Conservation (phyloP, 2,797 vertebrate genomes). For the Falco concolor region DNA sequence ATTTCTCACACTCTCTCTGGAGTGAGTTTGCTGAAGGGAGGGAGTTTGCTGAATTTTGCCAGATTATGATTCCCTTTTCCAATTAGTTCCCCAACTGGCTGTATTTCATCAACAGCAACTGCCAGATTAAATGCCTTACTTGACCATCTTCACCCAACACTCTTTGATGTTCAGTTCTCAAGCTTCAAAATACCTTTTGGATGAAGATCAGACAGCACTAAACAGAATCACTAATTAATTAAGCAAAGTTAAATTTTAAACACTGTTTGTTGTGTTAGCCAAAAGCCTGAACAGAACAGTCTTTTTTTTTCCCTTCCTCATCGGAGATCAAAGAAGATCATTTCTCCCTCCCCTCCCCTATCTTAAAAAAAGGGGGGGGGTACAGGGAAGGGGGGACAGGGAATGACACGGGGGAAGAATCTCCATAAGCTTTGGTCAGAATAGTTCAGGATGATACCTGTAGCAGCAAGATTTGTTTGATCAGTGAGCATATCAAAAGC, state of each 20-base stretch:
- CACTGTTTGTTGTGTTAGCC: slow-evolving; percentile 99
- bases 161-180: slow-evolving; percentile 97
- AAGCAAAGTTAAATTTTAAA: slow-evolving; percentile 99
- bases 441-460: slow-evolving; percentile 57
- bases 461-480: slow-evolving; percentile 71
- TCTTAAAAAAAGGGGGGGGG: slow-evolving; percentile 30
- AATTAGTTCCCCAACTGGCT: slow-evolving; percentile 70
- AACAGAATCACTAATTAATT: slow-evolving; percentile 99
- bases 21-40: slow-evolving; percentile 4
- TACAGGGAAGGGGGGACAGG: background rate
- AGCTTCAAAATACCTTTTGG: slow-evolving; percentile 93
- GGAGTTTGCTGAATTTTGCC: slow-evolving; percentile 57
- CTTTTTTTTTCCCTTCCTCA: slow-evolving; percentile 77
- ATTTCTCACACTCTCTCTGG: background rate
- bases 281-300: slow-evolving; percentile 92
- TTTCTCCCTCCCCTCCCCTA: slow-evolving; percentile 77
- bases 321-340: slow-evolving; percentile 89
- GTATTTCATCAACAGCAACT: slow-evolving; percentile 72
- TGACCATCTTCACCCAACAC: slow-evolving; percentile 81
- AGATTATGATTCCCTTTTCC: slow-evolving; percentile 58
- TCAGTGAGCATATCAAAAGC: slow-evolving; percentile 74
- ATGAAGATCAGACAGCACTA: slow-evolving; percentile 97
- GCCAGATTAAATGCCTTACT: slow-evolving; percentile 80
- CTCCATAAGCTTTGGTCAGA: slow-evolving; percentile 72
- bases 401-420: slow-evolving; percentile 41